These are phyloP conservation scores for Heliocidaris tuberculata DNA, from an alignment of 35 echinoderm and acorn worm species.

Conservation along the genomic window DNA sequence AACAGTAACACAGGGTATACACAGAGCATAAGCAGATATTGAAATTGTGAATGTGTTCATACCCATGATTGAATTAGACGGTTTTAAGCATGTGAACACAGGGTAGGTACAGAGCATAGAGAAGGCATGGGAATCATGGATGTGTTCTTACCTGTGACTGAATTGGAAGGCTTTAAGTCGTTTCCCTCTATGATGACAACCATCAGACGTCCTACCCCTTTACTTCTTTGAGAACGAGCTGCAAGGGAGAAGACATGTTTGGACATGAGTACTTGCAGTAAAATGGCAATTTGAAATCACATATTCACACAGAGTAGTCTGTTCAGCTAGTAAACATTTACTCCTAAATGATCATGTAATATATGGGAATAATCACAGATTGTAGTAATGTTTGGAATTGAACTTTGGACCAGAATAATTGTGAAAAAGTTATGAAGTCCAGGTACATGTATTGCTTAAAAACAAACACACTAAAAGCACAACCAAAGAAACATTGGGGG, in stretches of 20 bases:
- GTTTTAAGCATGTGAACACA: not conserved
- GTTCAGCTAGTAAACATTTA: not conserved
- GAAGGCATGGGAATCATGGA: not conserved
- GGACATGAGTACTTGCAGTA: not conserved
- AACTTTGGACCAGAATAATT: too few relatives aligned
- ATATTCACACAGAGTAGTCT: too few relatives aligned
- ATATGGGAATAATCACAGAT: not conserved
- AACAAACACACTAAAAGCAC: too few relatives aligned
- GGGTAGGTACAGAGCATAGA: not conserved
- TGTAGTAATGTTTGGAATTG: too few relatives aligned
- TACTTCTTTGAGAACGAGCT: constrained; percentile 91
- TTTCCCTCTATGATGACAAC: constrained; percentile 95
- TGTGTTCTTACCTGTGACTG: constrained; percentile 74
- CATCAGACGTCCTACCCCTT: constrained; percentile 81
- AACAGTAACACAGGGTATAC: too few relatives aligned
- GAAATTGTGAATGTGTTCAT: not conserved
- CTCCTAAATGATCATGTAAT: not conserved
- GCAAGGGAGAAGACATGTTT: not conserved
- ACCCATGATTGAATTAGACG: constrained; percentile 21
- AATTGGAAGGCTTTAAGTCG: constrained; percentile 86
- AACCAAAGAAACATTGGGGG: too few relatives aligned
- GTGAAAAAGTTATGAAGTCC: too few relatives aligned
- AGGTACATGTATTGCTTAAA: too few relatives aligned
- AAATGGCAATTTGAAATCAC: not conserved
- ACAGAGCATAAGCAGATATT: too few relatives aligned